Percentiles rank a stretch among this genome's conserved stretches.
Evolutionary conservation across 2,797 vertebrate genomes (phyloP).

Genomic region (Darevskia mixta): DNA sequence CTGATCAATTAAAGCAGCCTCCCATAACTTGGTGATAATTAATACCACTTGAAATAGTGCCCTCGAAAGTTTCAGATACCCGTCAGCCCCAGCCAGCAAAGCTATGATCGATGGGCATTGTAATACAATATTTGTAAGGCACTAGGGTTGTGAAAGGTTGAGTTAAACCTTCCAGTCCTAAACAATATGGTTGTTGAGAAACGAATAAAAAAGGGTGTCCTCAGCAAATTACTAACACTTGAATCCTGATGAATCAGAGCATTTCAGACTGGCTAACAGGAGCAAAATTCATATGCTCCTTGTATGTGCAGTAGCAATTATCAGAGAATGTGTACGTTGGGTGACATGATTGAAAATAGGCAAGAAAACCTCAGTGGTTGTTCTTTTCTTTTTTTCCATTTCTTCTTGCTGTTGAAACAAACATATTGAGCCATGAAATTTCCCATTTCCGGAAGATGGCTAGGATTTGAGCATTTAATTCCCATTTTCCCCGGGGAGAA

Average conservation of each 20-base stretch:
- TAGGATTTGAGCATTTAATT: constrained; percentile 58
- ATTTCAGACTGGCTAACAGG: background rate
- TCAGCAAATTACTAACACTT: background rate
- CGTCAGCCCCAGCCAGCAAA: too few species aligned
- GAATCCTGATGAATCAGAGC: background rate
- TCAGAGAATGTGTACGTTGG: background rate
- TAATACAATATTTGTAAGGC: too few species aligned
- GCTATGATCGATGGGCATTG: too few species aligned
- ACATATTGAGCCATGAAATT: constrained; percentile 55
- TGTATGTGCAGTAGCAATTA: background rate
- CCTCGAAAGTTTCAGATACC: too few species aligned
- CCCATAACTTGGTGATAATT: too few species aligned
- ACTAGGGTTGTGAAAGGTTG: too few species aligned
- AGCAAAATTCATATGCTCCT: background rate
- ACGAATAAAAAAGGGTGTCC: background rate
- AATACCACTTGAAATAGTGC: too few species aligned
- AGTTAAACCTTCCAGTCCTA: background rate
- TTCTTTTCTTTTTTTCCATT: constrained; percentile 21
- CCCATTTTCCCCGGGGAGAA: constrained; percentile 38
- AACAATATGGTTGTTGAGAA: background rate
- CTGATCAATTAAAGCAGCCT: background rate
- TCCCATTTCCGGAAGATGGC: constrained; percentile 52
- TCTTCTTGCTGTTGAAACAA: constrained; percentile 37
- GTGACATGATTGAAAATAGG: background rate
- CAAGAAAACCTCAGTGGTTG: background rate